Evolutionary conservation across 1,140 invertebrate species (phyloP).

Genomic region (Meloidogyne exigua): DNA sequence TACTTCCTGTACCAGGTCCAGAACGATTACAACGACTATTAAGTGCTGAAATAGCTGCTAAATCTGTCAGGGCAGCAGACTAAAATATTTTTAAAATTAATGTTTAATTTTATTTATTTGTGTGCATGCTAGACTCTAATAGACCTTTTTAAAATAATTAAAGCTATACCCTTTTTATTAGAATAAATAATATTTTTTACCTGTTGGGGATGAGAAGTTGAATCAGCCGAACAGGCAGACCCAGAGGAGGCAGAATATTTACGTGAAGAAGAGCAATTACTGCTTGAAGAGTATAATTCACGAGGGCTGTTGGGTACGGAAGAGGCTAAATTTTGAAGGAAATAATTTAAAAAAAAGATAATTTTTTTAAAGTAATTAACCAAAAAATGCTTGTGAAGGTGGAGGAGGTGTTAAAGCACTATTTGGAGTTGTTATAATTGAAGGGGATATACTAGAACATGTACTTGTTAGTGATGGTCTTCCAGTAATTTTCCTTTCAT

Average conservation of each 20-base stretch:
- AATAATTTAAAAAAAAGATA: background rate
- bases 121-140: no score
- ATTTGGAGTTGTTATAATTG: background rate
- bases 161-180: no score
- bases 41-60: constrained; percentile 20
- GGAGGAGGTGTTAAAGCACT: background rate
- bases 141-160: no score
- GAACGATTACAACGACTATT: constrained; percentile 8
- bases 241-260: background rate
- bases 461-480: background rate
- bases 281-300: background rate
- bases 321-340: background rate
- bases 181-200: no score
- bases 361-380: background rate
- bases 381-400: background rate
- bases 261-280: constrained; percentile 4
- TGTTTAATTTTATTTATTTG: no score
- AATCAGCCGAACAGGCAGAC: background rate
- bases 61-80: constrained; percentile 13
- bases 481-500: background rate
- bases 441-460: background rate
- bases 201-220: background rate
- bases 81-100: constrained; percentile 9
- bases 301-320: background rate
- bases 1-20: constrained; percentile 31